Evolutionary conservation across 2,797 vertebrate genomes (phyloP).

Genomic region (Sebastes vulpes): DNA sequence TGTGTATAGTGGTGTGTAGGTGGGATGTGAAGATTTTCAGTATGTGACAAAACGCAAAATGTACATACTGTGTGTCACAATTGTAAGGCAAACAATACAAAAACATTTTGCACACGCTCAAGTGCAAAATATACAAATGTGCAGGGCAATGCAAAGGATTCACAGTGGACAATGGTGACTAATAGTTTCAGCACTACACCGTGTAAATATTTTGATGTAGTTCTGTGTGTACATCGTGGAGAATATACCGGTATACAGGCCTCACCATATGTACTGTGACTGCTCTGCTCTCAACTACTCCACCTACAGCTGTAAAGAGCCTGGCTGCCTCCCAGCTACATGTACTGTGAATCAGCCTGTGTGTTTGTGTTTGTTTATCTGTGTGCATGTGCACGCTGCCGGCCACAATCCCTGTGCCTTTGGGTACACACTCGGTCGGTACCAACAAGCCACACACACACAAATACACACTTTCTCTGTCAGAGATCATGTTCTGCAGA

Average conservation of each 20-base stretch:
- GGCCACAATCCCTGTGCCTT: slow-evolving; percentile 44
- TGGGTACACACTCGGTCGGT: slow-evolving; percentile 39
- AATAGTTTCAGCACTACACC: background rate
- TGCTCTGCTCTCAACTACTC: slow-evolving; percentile 17
- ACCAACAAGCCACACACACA: slow-evolving; percentile 14
- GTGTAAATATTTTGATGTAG: background rate
- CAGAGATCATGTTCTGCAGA: slow-evolving; percentile 54
- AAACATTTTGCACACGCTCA: accelerated
- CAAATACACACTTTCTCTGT: slow-evolving; percentile 29
- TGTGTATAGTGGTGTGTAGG: background rate
- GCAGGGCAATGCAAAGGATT: background rate
- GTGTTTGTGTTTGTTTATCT: slow-evolving; percentile 6
- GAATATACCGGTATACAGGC: background rate
- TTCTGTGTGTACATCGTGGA: background rate
- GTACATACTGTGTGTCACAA: background rate
- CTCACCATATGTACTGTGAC: slow-evolving; percentile 15
- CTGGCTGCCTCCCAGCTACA: slow-evolving; percentile 40
- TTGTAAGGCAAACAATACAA: background rate
- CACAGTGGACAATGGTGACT: background rate
- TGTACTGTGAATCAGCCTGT: slow-evolving; percentile 59
- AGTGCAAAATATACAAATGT: background rate
- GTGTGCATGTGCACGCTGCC: background rate
- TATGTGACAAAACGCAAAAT: background rate
- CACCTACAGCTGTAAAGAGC: slow-evolving; percentile 46
- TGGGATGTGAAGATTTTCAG: background rate